Evolutionary conservation across 2,113 vertebrate genomes (phyloP).

Genomic region (Bufo gargarizans): DNA sequence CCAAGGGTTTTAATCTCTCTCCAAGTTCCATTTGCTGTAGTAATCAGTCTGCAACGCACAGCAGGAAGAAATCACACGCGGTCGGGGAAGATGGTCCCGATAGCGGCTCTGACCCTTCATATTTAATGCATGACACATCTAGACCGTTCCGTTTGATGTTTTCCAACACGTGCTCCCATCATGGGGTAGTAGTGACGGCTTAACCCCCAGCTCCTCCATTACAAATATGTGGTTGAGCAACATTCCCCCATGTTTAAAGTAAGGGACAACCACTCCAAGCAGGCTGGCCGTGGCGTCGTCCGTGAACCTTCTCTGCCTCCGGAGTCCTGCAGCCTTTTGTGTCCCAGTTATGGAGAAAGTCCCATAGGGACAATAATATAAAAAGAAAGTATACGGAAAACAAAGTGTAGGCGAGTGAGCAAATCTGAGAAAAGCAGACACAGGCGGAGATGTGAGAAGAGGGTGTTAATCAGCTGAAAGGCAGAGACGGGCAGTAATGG

Average conservation of each 20-base stretch:
- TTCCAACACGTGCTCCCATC: slow-evolving; percentile 19
- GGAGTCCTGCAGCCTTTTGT: neutral
- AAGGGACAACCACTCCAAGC: neutral
- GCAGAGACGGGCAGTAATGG: neutral
- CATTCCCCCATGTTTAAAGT: neutral
- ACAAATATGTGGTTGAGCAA: slow-evolving; percentile 38
- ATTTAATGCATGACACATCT: slow-evolving; percentile 14
- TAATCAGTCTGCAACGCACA: neutral
- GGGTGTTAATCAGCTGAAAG: slow-evolving; percentile 25
- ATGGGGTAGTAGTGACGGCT: slow-evolving; percentile 21
- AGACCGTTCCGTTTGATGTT: neutral
- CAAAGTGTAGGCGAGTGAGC: neutral
- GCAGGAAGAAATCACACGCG: neutral
- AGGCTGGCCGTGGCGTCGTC: no score
- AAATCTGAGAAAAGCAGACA: slow-evolving; percentile 8
- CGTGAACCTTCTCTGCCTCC: neutral
- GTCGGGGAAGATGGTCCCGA: neutral
- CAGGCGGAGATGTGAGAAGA: slow-evolving; percentile 14
- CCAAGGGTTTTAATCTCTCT: slow-evolving; percentile 1
- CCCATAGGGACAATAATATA: neutral
- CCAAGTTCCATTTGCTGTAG: slow-evolving; percentile 8
- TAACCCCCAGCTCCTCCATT: neutral
- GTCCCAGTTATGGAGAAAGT: slow-evolving; percentile 1
- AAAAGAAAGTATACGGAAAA: neutral
- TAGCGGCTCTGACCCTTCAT: slow-evolving; percentile 2